These are phyloP conservation scores for Bovichtus variegatus DNA, from an alignment of 2,797 vertebrate genomes.

Conservation along the genomic window DNA sequence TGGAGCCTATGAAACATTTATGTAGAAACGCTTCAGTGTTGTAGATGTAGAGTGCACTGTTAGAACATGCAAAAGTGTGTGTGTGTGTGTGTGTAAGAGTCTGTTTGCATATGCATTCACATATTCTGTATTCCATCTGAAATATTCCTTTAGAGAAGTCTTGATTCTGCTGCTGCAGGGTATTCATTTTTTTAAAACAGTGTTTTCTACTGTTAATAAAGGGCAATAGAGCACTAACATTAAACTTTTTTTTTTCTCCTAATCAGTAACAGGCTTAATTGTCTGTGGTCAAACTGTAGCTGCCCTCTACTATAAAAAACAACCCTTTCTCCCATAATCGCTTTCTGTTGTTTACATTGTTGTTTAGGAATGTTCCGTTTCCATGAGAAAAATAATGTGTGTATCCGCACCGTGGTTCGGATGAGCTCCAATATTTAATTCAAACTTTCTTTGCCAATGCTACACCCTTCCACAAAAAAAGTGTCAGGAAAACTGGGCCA, in stretches of 20 bases:
- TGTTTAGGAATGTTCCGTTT: not conserved
- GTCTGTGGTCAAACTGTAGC: not conserved
- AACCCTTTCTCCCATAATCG: not conserved
- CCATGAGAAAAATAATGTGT: no score
- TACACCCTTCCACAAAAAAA: no score
- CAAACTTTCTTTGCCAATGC: no score
- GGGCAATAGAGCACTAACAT: not conserved
- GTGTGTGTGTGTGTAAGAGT: not conserved
- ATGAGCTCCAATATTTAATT: no score
- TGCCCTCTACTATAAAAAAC: not conserved
- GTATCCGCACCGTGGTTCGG: no score
- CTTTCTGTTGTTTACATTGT: not conserved
- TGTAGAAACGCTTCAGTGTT: not conserved
- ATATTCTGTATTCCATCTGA: conserved; percentile 21
- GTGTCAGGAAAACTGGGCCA: no score
- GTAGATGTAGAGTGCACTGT: not conserved
- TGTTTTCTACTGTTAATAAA: conserved; percentile 14
- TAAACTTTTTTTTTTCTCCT: not conserved
- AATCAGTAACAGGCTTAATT: not conserved
- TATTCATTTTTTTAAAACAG: not conserved
- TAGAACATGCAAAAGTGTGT: not conserved
- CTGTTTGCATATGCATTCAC: conserved; percentile 10
- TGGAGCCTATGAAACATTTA: not conserved
- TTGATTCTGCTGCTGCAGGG: not conserved
- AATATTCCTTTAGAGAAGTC: conserved; percentile 6